These are phyloP conservation scores for Mamestra configurata DNA, from an alignment of 1,140 invertebrate genomes.

Conservation along the genomic window DNA sequence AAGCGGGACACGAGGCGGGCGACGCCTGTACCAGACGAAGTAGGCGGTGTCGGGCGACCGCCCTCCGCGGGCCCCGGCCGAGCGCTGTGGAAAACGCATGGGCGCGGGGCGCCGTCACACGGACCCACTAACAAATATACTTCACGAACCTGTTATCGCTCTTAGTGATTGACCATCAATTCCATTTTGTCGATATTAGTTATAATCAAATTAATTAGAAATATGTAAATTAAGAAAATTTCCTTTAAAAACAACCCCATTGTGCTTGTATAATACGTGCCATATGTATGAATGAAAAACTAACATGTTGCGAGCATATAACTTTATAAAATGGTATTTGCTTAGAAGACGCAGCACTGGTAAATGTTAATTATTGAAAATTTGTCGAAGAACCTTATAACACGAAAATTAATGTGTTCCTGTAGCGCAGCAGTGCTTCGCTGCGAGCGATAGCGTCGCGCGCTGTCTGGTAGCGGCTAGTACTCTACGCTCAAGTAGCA, in stretches of 20 bases:
- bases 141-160: constrained; percentile 82
- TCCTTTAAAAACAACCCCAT: background rate
- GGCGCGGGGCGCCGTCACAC: constrained; percentile 83
- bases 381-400: too few relatives aligned
- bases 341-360: background rate
- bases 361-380: background rate
- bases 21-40: constrained; percentile 86
- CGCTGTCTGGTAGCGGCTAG: too few relatives aligned
- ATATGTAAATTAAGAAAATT: background rate
- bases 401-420: too few relatives aligned
- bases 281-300: background rate
- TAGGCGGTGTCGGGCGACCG: constrained; percentile 85
- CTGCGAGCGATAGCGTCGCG: too few relatives aligned
- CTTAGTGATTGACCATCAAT: constrained; percentile 73
- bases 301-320: background rate
- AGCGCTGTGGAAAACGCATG: constrained; percentile 79
- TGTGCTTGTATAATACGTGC: background rate
- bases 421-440: too few relatives aligned
- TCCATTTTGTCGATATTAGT: constrained; percentile 68
- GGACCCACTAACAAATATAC: constrained; percentile 85
- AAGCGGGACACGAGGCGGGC: constrained; percentile 82
- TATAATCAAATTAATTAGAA: constrained; percentile 17
- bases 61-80: constrained; percentile 82
- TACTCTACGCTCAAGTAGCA: too few relatives aligned
- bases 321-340: background rate